phyloP scores from a whole-genome alignment of 2,113 vertebrate species.

The Coreoperca whiteheadi region DNA sequence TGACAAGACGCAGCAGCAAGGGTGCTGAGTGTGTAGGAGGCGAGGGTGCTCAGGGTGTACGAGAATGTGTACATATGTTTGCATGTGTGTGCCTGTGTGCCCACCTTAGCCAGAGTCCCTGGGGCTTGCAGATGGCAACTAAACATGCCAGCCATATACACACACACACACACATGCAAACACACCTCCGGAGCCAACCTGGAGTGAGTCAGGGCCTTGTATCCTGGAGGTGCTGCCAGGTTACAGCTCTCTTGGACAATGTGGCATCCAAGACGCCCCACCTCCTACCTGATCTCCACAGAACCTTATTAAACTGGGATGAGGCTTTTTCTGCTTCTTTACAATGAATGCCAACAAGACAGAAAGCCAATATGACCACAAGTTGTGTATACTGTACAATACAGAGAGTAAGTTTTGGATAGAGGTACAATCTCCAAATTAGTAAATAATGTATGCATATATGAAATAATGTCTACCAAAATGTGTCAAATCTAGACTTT shows the following conservation, averaged over 20 bases:
- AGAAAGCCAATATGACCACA: neutral
- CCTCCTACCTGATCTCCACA: conserved; percentile 51
- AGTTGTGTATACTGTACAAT: neutral
- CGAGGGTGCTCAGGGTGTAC: conserved; percentile 26
- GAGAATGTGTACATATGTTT: conserved; percentile 41
- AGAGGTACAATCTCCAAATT: neutral
- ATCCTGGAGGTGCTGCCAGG: conserved; percentile 74
- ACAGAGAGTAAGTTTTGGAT: neutral
- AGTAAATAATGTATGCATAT: neutral
- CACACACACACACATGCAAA: conserved; percentile 22
- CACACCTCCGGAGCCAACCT: conserved; percentile 61
- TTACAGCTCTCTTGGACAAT: conserved; percentile 61
- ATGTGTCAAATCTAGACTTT: neutral
- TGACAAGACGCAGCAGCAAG: conserved; percentile 41
- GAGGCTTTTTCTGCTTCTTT: conserved; percentile 21
- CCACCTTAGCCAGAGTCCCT: conserved; percentile 71
- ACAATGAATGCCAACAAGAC: conserved; percentile 10
- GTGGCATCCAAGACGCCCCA: conserved; percentile 45
- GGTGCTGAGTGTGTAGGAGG: no score
- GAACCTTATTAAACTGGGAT: conserved; percentile 47
- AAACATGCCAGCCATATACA: conserved; percentile 69
- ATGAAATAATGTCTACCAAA: neutral
- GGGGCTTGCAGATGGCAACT: conserved; percentile 80
- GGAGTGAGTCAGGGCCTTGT: conserved; percentile 69
- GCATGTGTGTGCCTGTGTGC: conserved; percentile 28